Evolutionary conservation across 2,888 invertebrate genomes (phyloP), one percentile per base, ranked within the genome.

Genomic region (Lordiphosa andalusiaca): DNA sequence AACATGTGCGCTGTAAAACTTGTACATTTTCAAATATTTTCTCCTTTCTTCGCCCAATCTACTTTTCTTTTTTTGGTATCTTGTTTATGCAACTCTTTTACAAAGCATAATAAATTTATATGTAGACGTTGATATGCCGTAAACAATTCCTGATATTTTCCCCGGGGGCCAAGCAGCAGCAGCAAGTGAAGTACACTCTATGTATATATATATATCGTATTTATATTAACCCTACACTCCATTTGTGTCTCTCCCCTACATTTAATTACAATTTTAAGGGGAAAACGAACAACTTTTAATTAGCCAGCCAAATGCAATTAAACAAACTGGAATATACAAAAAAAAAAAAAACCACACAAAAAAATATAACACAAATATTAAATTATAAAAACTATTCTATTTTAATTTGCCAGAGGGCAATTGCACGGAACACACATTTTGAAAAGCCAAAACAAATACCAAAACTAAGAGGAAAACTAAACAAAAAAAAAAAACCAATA

Each of bases 1-100:
- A 77, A 81, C 81, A 82, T 75, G 78, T 82, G 78, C 65, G 71
- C 65, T 53, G 62, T 69, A 67, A 76, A 80, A 67, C 62, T 78
- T 81, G 68, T 72, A 64, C 60, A 42, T 51, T 55, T 49, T 50
- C 49, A 53, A 16, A 16, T 16, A 16, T 16, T 44, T 53, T 46
- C 37, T 2, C n/a, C 10, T 23, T 16, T 33, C 5, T 33, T 21
- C n/a, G 36, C 13, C 41, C 21, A 4, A 7, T 40, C 19, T 25
- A 6, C 4, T 47, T 53, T n/a, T 4, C n/a, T n/a, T 16, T 39
- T 39, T 16, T 19, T 19, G 35, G 23, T 23, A 61, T 53, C 51
- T 30, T 53, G 38, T 42, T 56, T 36, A 59, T 61, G 51, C 56
- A 65, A 66, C 48, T 67, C 47, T 67, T 63, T 44, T 67, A 44